phyloP scores from a whole-genome alignment of 2,113 vertebrate genomes.

The Lycaon pictus region DNA sequence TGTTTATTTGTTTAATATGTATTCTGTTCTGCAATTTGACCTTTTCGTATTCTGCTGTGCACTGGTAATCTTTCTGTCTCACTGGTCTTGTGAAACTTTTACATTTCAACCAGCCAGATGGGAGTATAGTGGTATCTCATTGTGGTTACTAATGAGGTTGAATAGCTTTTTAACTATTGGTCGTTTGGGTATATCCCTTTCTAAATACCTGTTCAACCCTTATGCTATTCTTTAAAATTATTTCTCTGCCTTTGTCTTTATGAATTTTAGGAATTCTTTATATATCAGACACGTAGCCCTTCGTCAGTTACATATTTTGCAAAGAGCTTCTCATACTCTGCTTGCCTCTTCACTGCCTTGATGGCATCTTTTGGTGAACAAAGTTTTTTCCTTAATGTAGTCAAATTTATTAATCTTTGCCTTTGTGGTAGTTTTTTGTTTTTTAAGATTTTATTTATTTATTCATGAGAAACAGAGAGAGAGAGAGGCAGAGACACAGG shows the following conservation, averaged over 20 bases:
- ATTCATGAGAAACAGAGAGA: neutral
- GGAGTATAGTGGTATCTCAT: neutral
- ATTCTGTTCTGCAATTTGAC: neutral
- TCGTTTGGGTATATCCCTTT: neutral
- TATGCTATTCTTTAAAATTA: constrained; percentile 9
- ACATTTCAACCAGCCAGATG: neutral
- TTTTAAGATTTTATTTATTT: neutral
- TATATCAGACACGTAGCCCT: neutral
- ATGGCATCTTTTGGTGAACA: neutral
- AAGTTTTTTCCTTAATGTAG: neutral
- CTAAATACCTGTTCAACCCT: neutral
- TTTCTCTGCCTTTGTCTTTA: constrained; percentile 11
- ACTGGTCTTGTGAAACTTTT: neutral
- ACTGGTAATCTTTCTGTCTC: neutral
- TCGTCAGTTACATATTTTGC: neutral
- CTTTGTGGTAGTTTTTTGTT: neutral
- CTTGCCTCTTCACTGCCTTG: neutral
- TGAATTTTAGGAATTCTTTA: constrained; percentile 8
- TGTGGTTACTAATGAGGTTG: neutral
- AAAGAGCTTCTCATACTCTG: neutral
- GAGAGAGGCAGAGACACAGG: neutral
- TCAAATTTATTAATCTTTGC: neutral
- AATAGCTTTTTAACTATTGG: neutral
- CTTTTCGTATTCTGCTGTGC: neutral
- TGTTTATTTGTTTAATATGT: neutral